phyloP scores from a whole-genome alignment of 2,113 vertebrate species.

The Seriola quinqueradiata region DNA sequence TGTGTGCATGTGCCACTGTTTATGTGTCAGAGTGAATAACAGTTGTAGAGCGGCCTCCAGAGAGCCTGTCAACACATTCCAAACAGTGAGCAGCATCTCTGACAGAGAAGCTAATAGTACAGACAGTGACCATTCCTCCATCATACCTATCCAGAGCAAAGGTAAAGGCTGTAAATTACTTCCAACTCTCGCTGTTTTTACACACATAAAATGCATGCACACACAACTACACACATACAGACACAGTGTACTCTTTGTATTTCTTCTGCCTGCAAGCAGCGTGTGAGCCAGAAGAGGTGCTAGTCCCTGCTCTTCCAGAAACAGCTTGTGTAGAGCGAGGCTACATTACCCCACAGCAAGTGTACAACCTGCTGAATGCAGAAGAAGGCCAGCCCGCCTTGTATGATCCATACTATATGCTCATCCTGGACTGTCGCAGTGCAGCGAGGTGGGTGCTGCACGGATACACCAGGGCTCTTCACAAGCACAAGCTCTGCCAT shows the following conservation, averaged over 20 bases:
- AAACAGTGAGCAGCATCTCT: slow-evolving; percentile 64
- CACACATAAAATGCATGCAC: too few relatives aligned
- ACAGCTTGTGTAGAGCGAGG: slow-evolving; percentile 65
- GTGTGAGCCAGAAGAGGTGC: slow-evolving; percentile 57
- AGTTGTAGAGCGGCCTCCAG: slow-evolving; percentile 51
- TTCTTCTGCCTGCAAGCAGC: slow-evolving; percentile 19
- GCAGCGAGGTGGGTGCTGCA: slow-evolving; percentile 68
- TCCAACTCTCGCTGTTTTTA: not conserved
- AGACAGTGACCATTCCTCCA: slow-evolving; percentile 50
- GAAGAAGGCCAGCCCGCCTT: slow-evolving; percentile 76
- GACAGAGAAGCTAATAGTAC: slow-evolving; percentile 69
- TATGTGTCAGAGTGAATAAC: slow-evolving; percentile 70
- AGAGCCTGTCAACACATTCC: slow-evolving; percentile 53
- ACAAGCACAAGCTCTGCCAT: too few relatives aligned
- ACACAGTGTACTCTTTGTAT: slow-evolving; percentile 16
- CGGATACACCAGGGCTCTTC: not conserved
- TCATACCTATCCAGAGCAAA: slow-evolving; percentile 49
- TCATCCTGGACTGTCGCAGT: slow-evolving; percentile 77
- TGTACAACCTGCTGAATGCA: slow-evolving; percentile 76
- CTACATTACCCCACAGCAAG: slow-evolving; percentile 78
- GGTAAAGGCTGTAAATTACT: slow-evolving; percentile 39
- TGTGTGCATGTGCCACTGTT: slow-evolving; percentile 15
- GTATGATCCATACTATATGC: slow-evolving; percentile 73
- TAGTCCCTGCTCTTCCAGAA: slow-evolving; percentile 70
- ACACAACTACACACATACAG: not conserved